A percentile compares a stretch with the other conserved stretches of the same genome.
Evolutionary conservation across 2,888 invertebrate species (phyloP).

Genomic region (Meiosimyza platycephala): DNA sequence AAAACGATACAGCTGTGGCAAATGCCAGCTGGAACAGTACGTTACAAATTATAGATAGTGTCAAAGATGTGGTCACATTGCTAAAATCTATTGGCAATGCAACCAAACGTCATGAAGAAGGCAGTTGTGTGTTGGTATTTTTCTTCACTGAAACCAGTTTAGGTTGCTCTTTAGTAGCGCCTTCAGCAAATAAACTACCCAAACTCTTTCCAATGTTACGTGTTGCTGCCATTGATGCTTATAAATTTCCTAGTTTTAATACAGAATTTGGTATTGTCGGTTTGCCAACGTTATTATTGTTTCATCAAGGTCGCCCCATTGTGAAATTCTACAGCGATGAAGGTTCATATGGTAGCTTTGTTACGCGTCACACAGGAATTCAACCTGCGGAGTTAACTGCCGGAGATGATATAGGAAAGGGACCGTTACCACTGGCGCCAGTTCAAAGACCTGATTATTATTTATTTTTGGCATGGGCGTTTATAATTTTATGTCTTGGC

Average conservation of each 20-base stretch:
- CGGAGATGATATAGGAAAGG: slow-evolving; percentile 72
- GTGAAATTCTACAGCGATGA: slow-evolving; percentile 88
- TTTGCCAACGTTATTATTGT: slow-evolving; percentile 87
- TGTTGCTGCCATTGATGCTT: slow-evolving; percentile 90
- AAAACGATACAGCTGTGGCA: slow-evolving; percentile 41
- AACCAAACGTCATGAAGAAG: slow-evolving; percentile 73
- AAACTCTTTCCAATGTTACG: slow-evolving; percentile 87
- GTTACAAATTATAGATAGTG: slow-evolving; percentile 57
- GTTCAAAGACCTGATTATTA: slow-evolving; percentile 84
- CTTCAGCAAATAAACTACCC: slow-evolving; percentile 90
- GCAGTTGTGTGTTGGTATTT: slow-evolving; percentile 81
- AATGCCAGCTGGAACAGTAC: slow-evolving; percentile 42
- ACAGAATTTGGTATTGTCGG: slow-evolving; percentile 92
- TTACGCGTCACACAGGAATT: slow-evolving; percentile 80
- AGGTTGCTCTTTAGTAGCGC: slow-evolving; percentile 90
- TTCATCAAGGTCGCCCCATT: slow-evolving; percentile 88
- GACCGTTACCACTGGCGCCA: slow-evolving; percentile 84
- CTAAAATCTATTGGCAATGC: slow-evolving; percentile 64
- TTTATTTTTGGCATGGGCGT: slow-evolving; percentile 85
- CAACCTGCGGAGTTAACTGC: slow-evolving; percentile 67
- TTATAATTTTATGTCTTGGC: slow-evolving; percentile 79
- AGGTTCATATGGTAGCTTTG: slow-evolving; percentile 81
- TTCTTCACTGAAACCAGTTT: slow-evolving; percentile 93
- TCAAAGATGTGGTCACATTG: slow-evolving; percentile 61
- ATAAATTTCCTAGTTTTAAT: slow-evolving; percentile 84